phyloP scores from a whole-genome alignment of 30 jellyfish, hydroid and myxozoan species.

The Aurelia aurita complex sp. Pacific region DNA sequence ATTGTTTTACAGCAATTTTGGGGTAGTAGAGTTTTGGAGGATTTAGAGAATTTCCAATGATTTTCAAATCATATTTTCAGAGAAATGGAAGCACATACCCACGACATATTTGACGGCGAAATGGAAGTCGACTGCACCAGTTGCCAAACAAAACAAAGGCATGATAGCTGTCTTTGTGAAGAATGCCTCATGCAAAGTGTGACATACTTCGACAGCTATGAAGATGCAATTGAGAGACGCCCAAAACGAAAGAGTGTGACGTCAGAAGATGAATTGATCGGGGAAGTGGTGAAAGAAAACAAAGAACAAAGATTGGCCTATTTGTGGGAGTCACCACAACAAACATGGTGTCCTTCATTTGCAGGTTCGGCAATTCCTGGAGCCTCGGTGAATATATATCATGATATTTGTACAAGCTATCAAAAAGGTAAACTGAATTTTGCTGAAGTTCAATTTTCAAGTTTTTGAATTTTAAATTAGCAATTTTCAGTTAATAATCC shows the following conservation, averaged over 20 bases:
- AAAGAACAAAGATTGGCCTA: constrained; percentile 15
- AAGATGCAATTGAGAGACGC: constrained; percentile 21
- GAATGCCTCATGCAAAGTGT: constrained; percentile 38
- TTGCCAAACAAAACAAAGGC: constrained; percentile 11
- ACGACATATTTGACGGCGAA: neutral
- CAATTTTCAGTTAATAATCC: too few species aligned
- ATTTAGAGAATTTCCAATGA: too few species aligned
- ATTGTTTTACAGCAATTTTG: too few species aligned
- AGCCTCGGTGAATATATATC: neutral
- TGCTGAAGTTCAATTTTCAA: too few species aligned
- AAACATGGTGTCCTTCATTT: constrained; percentile 8
- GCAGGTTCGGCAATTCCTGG: constrained; percentile 2
- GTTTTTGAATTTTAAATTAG: too few species aligned
- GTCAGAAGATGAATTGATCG: constrained; percentile 17
- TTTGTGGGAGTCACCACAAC: neutral
- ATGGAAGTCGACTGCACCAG: constrained; percentile 18
- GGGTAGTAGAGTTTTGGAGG: too few species aligned
- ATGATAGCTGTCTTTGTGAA: constrained; percentile 45
- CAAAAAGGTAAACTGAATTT: neutral
- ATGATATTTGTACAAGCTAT: constrained; percentile 7
- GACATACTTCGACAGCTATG: constrained; percentile 9
- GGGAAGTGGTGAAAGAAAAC: neutral
- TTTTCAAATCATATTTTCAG: too few species aligned
- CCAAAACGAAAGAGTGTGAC: constrained; percentile 40
- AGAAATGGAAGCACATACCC: too few species aligned